Evolutionary conservation across 1,140 invertebrate species (phyloP).

Genomic region (Thalassaphorura encarpata): DNA sequence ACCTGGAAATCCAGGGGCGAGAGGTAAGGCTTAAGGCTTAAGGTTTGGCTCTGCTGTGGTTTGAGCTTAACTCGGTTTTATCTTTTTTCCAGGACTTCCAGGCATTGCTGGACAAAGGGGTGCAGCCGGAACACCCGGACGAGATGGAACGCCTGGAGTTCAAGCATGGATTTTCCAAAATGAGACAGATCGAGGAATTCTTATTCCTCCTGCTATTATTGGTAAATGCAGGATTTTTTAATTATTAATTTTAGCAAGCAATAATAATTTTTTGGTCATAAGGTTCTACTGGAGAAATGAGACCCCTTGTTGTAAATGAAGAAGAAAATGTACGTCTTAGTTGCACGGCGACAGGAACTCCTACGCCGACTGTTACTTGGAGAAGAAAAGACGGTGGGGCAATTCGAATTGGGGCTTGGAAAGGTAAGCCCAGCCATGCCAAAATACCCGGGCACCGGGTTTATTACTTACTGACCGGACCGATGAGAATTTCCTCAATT

Average conservation of each 20-base stretch:
- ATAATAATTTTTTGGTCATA: constrained; percentile 3
- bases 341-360: constrained; percentile 64
- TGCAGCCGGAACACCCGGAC: constrained; percentile 45
- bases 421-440: constrained; percentile 41
- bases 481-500: not conserved
- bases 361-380: constrained; percentile 65
- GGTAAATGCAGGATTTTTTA: constrained; percentile 38
- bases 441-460: no score
- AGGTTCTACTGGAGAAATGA: constrained; percentile 20
- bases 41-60: no score
- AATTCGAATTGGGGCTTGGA: constrained; percentile 51
- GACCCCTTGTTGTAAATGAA: constrained; percentile 53
- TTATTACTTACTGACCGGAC: no score
- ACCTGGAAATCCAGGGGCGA: constrained; percentile 40
- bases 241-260: constrained; percentile 1
- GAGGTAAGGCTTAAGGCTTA: no score
- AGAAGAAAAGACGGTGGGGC: constrained; percentile 52
- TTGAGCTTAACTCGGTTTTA: constrained; percentile 6
- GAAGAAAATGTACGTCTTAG: constrained; percentile 60
- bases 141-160: not conserved
- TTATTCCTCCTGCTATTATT: constrained; percentile 68
- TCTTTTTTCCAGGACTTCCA: constrained; percentile 49
- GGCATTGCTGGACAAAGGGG: constrained; percentile 58
- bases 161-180: not conserved
- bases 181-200: constrained; percentile 43